Conservation (phyloP, 2,888 invertebrate species). For the Drosophila austrosaltans region DNA sequence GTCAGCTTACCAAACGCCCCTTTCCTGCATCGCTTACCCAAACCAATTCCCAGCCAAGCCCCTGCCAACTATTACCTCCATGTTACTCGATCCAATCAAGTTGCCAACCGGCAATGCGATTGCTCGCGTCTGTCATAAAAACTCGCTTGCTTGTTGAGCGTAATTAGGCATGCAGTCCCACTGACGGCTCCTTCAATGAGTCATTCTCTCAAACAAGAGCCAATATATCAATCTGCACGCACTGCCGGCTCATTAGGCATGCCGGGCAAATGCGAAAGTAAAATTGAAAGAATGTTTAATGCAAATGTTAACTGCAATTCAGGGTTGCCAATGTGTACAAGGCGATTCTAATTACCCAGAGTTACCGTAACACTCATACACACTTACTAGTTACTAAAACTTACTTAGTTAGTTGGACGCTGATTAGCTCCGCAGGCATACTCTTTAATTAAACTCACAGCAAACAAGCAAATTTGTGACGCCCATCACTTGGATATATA, state of each 20-base stretch:
- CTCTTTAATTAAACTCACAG: constrained; percentile 23
- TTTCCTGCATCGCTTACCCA: constrained; percentile 33
- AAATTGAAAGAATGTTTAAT: constrained; percentile 18
- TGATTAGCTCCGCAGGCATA: constrained; percentile 54
- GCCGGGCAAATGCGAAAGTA: constrained; percentile 21
- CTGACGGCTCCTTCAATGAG: constrained; percentile 45
- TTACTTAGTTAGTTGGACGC: constrained; percentile 45
- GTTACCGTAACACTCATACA: constrained; percentile 2
- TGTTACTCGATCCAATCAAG: constrained; percentile 1
- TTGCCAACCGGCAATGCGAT: constrained; percentile 23
- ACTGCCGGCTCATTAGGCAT: constrained; percentile 51
- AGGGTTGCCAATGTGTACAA: constrained; percentile 17
- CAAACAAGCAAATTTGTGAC: constrained; percentile 39
- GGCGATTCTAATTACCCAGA: background rate
- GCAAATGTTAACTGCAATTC: constrained; percentile 37
- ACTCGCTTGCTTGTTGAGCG: constrained; percentile 49
- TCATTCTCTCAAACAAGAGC: constrained; percentile 43
- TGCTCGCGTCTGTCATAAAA: constrained; percentile 53
- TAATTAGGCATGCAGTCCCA: constrained; percentile 64
- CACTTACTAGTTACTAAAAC: constrained; percentile 46
- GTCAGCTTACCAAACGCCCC: constrained; percentile 54
- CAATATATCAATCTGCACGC: constrained; percentile 57
- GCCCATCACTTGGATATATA: background rate
- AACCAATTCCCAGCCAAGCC: constrained; percentile 1
- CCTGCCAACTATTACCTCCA: constrained; percentile 12